Base-by-base conservation (phyloP, 2,113 vertebrate species). In the Xyrauchen texanus region DNA sequence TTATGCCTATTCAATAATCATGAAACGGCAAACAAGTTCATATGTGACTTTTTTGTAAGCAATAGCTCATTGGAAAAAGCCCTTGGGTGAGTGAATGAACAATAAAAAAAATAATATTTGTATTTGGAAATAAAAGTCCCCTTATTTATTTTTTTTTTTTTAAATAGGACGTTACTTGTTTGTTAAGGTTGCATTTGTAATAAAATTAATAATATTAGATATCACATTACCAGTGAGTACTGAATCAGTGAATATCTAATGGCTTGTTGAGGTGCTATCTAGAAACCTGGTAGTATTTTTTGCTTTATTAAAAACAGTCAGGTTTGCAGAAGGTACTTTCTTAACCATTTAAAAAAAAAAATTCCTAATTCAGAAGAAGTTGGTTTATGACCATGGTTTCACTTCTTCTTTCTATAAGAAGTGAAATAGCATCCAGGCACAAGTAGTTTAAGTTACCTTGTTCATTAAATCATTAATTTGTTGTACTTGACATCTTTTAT, bases 1-100 rank as follows among this genome's bases (percentile, higher is more conserved):
- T 34, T 34, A 34, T 34, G 21, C 10, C 10, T 53, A 53, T 53
- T 9, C 51, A 52, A 52, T 68, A 51, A 72, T 5, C 21, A 8
- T 51, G 69, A 12, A 71, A 73, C 6, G 44, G 42, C 58, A 21
- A 42, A 51, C 21, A 57, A 70, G 55, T 60, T 73, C 44, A 57
- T 21, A 47, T 1, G 44, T 61, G 57, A 73, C n/a, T 46, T 61
- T 34, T 57, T 57, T 0, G 68, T 57, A 71, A 57, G 34, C 12
- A 71, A 6, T 45, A 57, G 16, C 12, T 57, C 42, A 57, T 53
- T 11, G 68, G 68, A 55, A 12, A 71, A 71, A n/a, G 52, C 10
- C 12, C 3, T 47, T 58, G 8, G 55, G 55, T 47, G 55, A 8
- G 55, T n/a, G 44, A 72, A 47, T 60, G 10, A 46, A 72, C 11